Percentiles rank a stretch among this genome's conserved stretches.
Evolutionary conservation across 2,113 vertebrate genomes (phyloP).

Genomic region (Sceloporus undulatus): DNA sequence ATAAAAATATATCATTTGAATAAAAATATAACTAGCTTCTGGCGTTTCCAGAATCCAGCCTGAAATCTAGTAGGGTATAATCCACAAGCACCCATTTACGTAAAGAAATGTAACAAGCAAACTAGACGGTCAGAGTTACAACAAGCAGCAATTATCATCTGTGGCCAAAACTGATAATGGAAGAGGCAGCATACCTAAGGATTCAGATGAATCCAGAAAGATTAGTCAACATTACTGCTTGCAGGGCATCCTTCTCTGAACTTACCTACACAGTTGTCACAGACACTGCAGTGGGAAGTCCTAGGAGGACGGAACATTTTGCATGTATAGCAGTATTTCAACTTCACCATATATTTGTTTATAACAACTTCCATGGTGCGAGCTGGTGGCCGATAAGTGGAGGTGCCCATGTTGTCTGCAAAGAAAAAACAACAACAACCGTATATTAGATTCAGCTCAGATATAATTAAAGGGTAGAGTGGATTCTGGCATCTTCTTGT

Average conservation of each 20-base stretch:
- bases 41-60: too few species aligned
- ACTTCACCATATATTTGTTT: slow-evolving; percentile 93
- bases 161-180: not conserved
- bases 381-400: slow-evolving; percentile 90
- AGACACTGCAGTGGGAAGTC: slow-evolving; percentile 96
- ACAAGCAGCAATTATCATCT: too few species aligned
- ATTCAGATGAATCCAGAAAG: too few species aligned
- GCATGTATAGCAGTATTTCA: slow-evolving; percentile 98
- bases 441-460: not conserved
- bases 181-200: not conserved
- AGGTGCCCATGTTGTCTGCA: slow-evolving; percentile 92
- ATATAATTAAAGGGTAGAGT: not conserved
- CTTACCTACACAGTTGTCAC: slow-evolving; percentile 97
- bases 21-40: too few species aligned
- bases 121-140: too few species aligned
- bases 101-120: too few species aligned
- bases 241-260: fast-evolving
- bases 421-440: slow-evolving; percentile 23
- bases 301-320: slow-evolving; percentile 96
- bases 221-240: too few species aligned
- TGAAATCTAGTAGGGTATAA: too few species aligned
- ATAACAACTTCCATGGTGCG: slow-evolving; percentile 94
- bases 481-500: not conserved
- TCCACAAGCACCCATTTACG: too few species aligned
- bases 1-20: too few species aligned